Base-by-base conservation (phyloP, 2,797 vertebrate genomes). In the Sphaeramia orbicularis region DNA sequence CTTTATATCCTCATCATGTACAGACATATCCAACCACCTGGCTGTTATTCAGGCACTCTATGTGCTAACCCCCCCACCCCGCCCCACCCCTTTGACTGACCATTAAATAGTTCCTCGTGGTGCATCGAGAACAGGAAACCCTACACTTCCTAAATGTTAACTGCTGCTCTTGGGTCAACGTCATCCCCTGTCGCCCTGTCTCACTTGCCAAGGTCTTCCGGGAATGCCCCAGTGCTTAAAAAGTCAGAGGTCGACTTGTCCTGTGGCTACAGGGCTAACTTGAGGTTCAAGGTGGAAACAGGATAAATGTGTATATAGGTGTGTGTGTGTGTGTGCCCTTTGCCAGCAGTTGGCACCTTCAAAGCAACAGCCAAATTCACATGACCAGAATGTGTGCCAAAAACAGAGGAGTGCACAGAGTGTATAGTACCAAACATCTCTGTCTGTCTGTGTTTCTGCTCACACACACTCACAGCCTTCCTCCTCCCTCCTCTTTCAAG, bases 241-340 rank as follows among this genome's bases (percentile, higher is more conserved):
- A 86, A 86, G 78, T 81, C 78, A 78, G 65, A 83, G 86, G 83
- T 85, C 2, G n/a, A 5, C 57, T 56, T 66, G 80, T 83, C 62
- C 50, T 4, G 62, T 51, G 79, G 81, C 80, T 78, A 53, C 54
- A 69, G 54, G 71, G 78, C 69, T 43, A 61, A 70, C 68, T 71
- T 16, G 12, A 65, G 65, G 65, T 52, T 54, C 70, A 76, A 2
- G 35, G 76, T 73, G 76, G 63, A 74, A 51, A 72, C 49, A 70
- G 60, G 43, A 68, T 0, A 42, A 64, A 47, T 37, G 24, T 65
- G 67, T 55, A 2, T 36, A 24, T 21, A 7, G 4, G 67, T 30
- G 15, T 48, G 43, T 55, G 35, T 65, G 50, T 59, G 50, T 71
- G 69, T 62, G 74, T 67, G 53, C n/a, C 30, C 18, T 65, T 38